Evolutionary conservation across 2,113 vertebrate species (phyloP), one percentile per base, ranked within the genome.

Genomic region (Urocitellus parryii): DNA sequence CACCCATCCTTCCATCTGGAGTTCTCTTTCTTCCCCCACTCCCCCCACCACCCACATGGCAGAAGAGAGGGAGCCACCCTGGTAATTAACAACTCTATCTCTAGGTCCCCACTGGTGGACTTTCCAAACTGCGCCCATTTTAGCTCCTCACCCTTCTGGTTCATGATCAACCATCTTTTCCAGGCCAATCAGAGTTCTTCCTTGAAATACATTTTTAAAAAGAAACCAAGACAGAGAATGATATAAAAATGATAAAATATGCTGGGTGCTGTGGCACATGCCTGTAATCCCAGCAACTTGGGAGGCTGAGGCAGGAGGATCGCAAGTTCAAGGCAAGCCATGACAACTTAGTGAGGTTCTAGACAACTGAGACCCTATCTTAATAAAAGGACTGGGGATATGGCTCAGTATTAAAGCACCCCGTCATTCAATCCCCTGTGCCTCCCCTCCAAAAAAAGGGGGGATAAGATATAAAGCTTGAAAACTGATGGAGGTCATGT

Each of bases 211-310:
- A 88, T 67, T 42, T 91, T 67, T 32, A 80, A 72, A 61, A 34
- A 84, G 53, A 84, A 95, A 78, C 25, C 20, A 53, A 94, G 81
- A 42, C 27, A 74, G 58, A 85, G 78, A 85, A 61, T 63, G 53
- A 42, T 13, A 53, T 53, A 68, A 72, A 94, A 73, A 29, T 63
- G 61, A 63, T 63, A 63, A 63, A 10, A 11, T 63, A 27, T 63
- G 24, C 25, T 63, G 61, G 61, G 61, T 27, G 8, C 25, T 7
- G 24, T 9, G 61, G 25, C 25, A 27, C 61, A 63, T 4, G 24
- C 24, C 61, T 63, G 61, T 11, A 63, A 63, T 27, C 24, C 24
- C 61, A 63, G 61, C 3, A 9, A 63, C 20, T 27, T 22, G 6
- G 22, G 61, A 63, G 25, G 61, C 61, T 27, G 61, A 63, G 61